phyloP scores from a whole-genome alignment of 2,888 invertebrate species.

The Ernsta delagoae region DNA sequence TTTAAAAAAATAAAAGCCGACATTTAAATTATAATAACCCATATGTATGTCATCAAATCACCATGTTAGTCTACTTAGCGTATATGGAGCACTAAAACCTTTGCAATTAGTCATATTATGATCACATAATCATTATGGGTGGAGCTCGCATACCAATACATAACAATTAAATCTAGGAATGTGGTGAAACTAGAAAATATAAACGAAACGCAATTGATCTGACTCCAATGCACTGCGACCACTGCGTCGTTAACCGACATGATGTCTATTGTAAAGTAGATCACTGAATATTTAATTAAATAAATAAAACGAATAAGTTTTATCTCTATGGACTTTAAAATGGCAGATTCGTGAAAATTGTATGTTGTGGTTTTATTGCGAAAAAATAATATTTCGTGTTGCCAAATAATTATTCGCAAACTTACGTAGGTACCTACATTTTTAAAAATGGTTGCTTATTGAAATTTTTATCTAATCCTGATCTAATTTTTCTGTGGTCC shows the following conservation, averaged over 20 bases:
- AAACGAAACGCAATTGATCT: constrained; percentile 58
- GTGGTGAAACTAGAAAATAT: constrained; percentile 72
- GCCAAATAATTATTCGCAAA: no score
- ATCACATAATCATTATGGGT: constrained; percentile 40
- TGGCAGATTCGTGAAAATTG: no score
- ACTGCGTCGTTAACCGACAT: constrained; percentile 9
- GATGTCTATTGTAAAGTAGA: constrained; percentile 13
- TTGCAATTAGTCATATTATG: constrained; percentile 9
- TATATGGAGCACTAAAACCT: not conserved
- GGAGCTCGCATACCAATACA: constrained; percentile 63
- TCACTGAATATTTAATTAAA: not conserved
- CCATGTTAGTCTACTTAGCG: not conserved
- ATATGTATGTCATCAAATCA: not conserved
- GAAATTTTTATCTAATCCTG: no score
- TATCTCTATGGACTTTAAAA: no score
- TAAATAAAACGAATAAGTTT: no score
- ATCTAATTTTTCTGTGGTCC: no score
- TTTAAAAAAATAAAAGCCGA: no score
- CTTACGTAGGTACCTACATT: no score
- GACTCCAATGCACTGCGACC: constrained; percentile 47
- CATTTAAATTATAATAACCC: no score
- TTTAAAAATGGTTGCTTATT: no score
- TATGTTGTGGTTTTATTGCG: no score
- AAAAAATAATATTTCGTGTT: no score
- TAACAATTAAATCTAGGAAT: constrained; percentile 70